Evolutionary conservation across 1,140 invertebrate genomes (phyloP).

Genomic region (Steinernema feltiae): DNA sequence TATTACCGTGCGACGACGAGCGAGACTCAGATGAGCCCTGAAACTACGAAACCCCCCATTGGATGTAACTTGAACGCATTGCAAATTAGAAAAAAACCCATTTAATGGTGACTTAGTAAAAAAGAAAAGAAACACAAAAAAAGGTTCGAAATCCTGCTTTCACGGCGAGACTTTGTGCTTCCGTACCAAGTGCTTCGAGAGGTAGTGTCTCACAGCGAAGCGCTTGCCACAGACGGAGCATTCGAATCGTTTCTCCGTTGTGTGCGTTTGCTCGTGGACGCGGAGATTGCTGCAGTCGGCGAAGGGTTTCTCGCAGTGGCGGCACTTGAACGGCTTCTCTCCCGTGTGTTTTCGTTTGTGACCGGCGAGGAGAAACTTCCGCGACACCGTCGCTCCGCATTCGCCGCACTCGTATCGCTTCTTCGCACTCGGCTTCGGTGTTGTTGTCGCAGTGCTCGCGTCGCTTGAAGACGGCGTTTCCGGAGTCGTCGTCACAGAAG

Average conservation of each 20-base stretch:
- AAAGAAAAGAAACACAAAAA: no score
- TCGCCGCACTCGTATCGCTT: not conserved
- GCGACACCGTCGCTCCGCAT: conserved; percentile 30
- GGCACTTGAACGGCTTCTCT: conserved; percentile 93
- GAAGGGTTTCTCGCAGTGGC: conserved; percentile 92
- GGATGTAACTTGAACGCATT: no score
- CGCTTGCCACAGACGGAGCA: conserved; percentile 87
- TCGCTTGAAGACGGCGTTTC: not conserved
- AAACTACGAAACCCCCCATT: no score
- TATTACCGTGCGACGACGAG: no score
- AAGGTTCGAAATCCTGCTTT: no score
- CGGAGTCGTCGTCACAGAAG: not conserved
- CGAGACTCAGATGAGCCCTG: no score
- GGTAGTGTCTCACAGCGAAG: conserved; percentile 92
- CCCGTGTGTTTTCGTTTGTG: conserved; percentile 92
- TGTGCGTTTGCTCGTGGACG: conserved; percentile 97
- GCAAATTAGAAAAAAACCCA: no score
- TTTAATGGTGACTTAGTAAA: no score
- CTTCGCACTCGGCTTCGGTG: not conserved
- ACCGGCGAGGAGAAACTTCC: conserved; percentile 86
- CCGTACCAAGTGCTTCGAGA: conserved; percentile 94
- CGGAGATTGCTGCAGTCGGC: conserved; percentile 89
- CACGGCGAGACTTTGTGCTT: no score
- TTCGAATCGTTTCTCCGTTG: conserved; percentile 84
- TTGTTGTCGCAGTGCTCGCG: no score